Evolutionary conservation across 1,140 invertebrate species (phyloP), one percentile per base, ranked within the genome.

Genomic region (Anastrepha obliqua): DNA sequence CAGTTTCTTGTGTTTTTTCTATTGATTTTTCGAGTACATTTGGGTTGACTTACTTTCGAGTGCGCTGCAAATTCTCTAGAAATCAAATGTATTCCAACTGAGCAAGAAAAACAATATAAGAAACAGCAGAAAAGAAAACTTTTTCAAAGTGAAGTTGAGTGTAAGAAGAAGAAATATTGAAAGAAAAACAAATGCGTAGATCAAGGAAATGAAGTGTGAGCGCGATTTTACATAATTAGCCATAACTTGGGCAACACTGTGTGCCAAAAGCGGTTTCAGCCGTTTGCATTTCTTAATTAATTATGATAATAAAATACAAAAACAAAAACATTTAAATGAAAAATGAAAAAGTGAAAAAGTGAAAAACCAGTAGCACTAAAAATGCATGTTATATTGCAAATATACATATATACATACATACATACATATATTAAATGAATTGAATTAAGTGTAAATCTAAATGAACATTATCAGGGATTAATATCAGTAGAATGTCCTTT

Each of bases 401-500:
- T n/a, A 20, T 74, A 67, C 20, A 15, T 67, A 67, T 11, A 67
- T 67, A 67, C 29, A 74, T 1, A n/a, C 7, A 74, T 44, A 74
- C 39, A 60, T 58, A 87, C 74, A 64, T 42, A 85, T 86, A 85
- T 74, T 17, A 74, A 74, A 13, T 74, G 47, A 81, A 81, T 51
- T 55, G 51, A 55, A 81, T 81, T 81, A 55, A 55, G 47, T 81
- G 20, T 81, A 55, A 81, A 81, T 81, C 7, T 55, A 81, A 81
- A 81, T 81, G 74, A 81, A 81, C 44, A n/a, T 55, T 81, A 20
- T 81, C 74, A 81, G 74, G 74, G 74, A 81, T 81, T 55, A 81
- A 81, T 86, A 78, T 86, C 51, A 88, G 67, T 70, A 60, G 62
- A 65, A 89, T 86, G 78, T 89, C 51, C 74, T 81, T 81, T 78